phyloP scores from a whole-genome alignment of 2,113 vertebrate species.

The Andinoacara biseriatus region DNA sequence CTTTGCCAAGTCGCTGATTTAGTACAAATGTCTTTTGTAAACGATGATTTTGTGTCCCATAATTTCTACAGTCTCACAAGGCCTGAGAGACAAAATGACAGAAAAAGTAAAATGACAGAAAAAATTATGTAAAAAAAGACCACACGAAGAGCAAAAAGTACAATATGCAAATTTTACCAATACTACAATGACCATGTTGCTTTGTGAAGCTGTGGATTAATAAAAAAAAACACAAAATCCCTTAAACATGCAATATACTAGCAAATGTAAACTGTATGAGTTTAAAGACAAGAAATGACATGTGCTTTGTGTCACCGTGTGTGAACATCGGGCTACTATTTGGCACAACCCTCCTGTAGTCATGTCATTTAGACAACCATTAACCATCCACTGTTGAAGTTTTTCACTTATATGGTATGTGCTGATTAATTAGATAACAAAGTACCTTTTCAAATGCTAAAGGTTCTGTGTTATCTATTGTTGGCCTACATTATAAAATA shows the following conservation, averaged over 20 bases:
- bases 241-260: conserved; percentile 30
- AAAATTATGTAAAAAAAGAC: not conserved
- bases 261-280: not conserved
- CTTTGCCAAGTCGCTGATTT: conserved; percentile 13
- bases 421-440: not conserved
- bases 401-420: not conserved
- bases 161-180: not conserved
- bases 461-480: not conserved
- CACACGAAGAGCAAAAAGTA: conserved; percentile 1
- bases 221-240: not conserved
- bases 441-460: not conserved
- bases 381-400: not conserved
- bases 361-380: not conserved
- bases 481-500: not conserved
- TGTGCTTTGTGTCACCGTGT: conserved; percentile 46
- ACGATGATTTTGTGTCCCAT: not conserved
- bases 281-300: conserved; percentile 13
- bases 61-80: conserved; percentile 1
- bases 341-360: not conserved
- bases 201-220: not conserved
- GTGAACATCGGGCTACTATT: conserved; percentile 12
- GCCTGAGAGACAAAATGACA: not conserved
- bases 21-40: conserved; percentile 12
- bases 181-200: not conserved
- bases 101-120: not conserved